phyloP scores from a whole-genome alignment of 2,113 vertebrate species.

The Erinaceus europaeus region DNA sequence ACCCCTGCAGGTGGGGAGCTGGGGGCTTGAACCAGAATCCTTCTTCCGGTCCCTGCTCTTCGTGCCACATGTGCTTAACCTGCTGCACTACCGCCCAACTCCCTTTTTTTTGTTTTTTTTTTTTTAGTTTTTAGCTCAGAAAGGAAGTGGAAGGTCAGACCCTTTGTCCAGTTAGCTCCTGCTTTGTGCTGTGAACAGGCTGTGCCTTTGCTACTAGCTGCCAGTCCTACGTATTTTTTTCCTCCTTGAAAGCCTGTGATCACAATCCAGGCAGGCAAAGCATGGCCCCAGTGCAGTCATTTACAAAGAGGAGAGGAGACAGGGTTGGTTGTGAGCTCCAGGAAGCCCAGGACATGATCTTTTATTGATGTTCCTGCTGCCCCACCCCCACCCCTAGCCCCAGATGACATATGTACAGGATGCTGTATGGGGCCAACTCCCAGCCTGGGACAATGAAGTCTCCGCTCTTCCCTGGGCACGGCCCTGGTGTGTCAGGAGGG shows the following conservation, averaged over 20 bases:
- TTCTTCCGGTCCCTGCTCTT: no score
- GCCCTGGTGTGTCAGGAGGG: not conserved
- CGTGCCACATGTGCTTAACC: no score
- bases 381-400: slow-evolving; percentile 49
- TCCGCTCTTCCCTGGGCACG: not conserved
- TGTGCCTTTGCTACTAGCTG: not conserved
- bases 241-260: accelerated
- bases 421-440: slow-evolving; percentile 5
- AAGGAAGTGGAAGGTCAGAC: no score
- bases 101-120: no score
- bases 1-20: no score
- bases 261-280: not conserved
- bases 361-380: slow-evolving; percentile 59
- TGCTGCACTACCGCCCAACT: no score
- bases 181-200: not conserved
- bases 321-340: slow-evolving; percentile 46
- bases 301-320: slow-evolving; percentile 4
- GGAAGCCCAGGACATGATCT: slow-evolving; percentile 49
- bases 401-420: slow-evolving; percentile 63
- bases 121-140: no score
- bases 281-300: not conserved
- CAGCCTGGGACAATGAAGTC: not conserved
- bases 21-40: no score
- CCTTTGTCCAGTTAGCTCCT: not conserved
- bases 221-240: not conserved